Conservation (phyloP, 2,113 vertebrate species). For the Irena cyanogastra region DNA sequence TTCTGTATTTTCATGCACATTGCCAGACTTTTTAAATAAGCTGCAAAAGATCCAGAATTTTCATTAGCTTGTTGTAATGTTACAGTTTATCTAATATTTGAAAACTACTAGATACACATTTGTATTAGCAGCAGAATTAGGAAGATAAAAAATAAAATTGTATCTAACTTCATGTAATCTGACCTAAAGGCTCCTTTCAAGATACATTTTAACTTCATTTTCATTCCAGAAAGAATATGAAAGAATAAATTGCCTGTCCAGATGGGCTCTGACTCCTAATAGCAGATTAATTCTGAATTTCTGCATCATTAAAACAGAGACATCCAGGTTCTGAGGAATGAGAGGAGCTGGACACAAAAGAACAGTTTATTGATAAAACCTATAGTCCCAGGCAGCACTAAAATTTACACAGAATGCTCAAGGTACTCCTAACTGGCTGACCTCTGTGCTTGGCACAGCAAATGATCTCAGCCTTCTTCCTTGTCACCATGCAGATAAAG, state of each 20-base stretch:
- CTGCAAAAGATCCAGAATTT: slow-evolving; percentile 63
- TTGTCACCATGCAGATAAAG: not conserved
- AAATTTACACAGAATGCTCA: not conserved
- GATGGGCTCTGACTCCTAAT: not conserved
- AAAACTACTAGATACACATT: not conserved
- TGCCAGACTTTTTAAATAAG: slow-evolving; percentile 77
- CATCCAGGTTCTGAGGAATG: not conserved
- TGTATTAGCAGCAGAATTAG: not conserved
- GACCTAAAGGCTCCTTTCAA: not conserved
- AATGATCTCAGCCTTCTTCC: not conserved
- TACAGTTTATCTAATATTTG: not conserved
- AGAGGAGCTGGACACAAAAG: not conserved
- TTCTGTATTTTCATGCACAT: slow-evolving; percentile 38
- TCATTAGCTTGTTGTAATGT: not conserved
- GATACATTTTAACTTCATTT: not conserved
- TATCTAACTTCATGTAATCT: not conserved
- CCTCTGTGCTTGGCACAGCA: not conserved
- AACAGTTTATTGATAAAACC: not conserved
- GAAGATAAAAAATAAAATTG: not conserved
- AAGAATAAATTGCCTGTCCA: not conserved
- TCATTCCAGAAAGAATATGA: not conserved
- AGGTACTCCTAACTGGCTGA: not conserved
- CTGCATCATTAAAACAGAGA: not conserved
- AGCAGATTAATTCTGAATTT: not conserved
- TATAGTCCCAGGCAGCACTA: not conserved